Conservation (phyloP, 2,797 vertebrate species). For the Steatocranus sp. region DNA sequence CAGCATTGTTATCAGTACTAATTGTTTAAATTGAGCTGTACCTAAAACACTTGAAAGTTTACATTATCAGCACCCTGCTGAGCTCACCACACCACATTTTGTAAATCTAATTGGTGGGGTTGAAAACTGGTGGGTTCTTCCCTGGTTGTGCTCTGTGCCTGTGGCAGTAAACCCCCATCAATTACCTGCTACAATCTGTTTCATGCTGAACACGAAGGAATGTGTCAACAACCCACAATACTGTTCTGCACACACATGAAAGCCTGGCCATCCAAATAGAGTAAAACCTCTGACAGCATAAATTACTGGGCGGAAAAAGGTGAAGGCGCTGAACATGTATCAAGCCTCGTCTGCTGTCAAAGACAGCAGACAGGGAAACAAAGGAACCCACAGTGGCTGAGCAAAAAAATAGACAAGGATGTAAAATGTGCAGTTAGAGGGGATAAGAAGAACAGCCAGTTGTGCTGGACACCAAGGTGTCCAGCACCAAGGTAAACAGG, state of each 20-base stretch:
- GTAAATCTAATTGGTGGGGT: constrained; percentile 28
- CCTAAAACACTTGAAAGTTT: background rate
- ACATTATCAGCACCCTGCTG: background rate
- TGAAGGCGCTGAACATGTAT: constrained; percentile 54
- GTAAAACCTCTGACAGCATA: constrained; percentile 63
- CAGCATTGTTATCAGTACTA: background rate
- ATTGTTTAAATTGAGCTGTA: background rate
- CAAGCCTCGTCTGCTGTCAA: constrained; percentile 59
- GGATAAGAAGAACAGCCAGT: background rate
- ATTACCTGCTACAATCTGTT: constrained; percentile 50
- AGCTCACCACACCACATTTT: background rate
- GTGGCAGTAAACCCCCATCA: constrained; percentile 42
- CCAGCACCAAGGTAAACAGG: constrained; percentile 37
- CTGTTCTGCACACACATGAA: constrained; percentile 41
- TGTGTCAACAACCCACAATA: constrained; percentile 56
- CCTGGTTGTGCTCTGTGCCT: constrained; percentile 3
- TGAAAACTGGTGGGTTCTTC: constrained; percentile 19
- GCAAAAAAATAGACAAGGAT: background rate
- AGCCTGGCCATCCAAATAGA: constrained; percentile 47
- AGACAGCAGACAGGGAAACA: constrained; percentile 38
- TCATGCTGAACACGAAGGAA: constrained; percentile 47
- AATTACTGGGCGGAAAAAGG: constrained; percentile 58
- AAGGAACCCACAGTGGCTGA: constrained; percentile 22
- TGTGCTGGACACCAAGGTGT: no score
- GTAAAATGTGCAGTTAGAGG: background rate